Evolutionary conservation across 2,797 vertebrate genomes (phyloP), one percentile per base, ranked within the genome.

Genomic region (Phoebastria nigripes): DNA sequence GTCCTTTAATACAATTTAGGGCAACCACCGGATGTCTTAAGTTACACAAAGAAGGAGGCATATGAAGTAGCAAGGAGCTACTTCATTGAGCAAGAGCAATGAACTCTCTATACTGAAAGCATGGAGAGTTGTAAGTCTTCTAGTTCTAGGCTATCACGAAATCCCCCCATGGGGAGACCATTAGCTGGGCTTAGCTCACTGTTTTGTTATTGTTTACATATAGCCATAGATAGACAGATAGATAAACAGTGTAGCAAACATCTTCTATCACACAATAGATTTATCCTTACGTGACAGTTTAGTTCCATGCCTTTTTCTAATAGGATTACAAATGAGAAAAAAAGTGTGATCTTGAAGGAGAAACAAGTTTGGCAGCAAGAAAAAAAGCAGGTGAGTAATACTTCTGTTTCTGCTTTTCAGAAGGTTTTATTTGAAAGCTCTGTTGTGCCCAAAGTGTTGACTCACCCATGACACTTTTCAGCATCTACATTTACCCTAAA

Each of bases 331-430:
- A 88, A 87, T 77, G 63, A 82, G 42, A 6, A 19, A 14, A 71
- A 26, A 80, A 47, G 22, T 44, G 3, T 33, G 37, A 69, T 92
- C 42, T 66, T 79, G 70, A 92, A 92, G 73, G 28, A 86, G 74
- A 93, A 91, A 63, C 10, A 87, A 92, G 66, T 89, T 93, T 90
- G 86, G 70, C 88, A 92, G 73, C 54, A 82, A 86, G 76, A 80
- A 78, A 81, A 74, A 80, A 88, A 78, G 42, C n/a, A 81, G 58
- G 89, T 88, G 91, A 95, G 59, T 93, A 94, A 93, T 89, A 65
- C 67, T 85, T 92, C 59, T 90, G 90, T 87, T 95, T 95, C 86
- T 94, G n/a, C 67, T 96, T 92, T 90, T 93, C 67, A 84, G 81
- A 90, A 51, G 74, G 42, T 67, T 93, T 93, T 93, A 76, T 92